Base-by-base conservation (phyloP, 2,888 invertebrate genomes). In the Pemphredon lugubris region DNA sequence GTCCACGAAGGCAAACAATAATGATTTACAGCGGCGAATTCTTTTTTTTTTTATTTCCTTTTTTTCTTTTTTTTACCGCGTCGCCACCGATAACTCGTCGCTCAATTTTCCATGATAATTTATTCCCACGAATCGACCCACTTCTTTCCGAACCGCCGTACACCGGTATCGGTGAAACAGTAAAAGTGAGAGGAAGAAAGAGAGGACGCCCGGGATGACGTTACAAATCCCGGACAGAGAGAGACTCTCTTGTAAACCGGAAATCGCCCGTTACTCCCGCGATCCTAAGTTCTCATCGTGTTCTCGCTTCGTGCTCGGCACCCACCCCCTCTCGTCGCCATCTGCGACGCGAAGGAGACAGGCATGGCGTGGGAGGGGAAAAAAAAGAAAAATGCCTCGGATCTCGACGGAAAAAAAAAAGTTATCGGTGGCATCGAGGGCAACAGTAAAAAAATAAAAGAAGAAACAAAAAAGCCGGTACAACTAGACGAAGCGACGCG, bases 241-340 rank as follows among this genome's bases (percentile, higher is more conserved):
- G n/a, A n/a, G n/a, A 4, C 4, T 14, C 30, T 9, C 37, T 44
- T 18, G 7, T 26, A 26, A 40, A 16, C 69, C 69, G 69, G 69
- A 71, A 71, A 71, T 68, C 47, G 55, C n/a, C 68, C 55, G 61
- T 70, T 61, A 54, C 39, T 26, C 30, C 13, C 5, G 11, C 9
- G 37, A 54, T 47, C 14, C 42, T 13, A 4, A 20, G 7, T 40
- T 37, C 51, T 58, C 51, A 14, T 55, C 6, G 21, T n/a, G 11
- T 32, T 40, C 23, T 9, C n/a, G 1, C 7, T 6, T 30, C 34
- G 14, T 2, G 7, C 7, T 16, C 7, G 20, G 32, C 37, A 2
- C 26, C 13, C 13, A 9, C 21, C 18, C 47, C 34, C 60, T 39
- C 30, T 30, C n/a, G 11, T 4, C 16, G 42, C 50, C 63, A 55